Evolutionary conservation across 2,113 vertebrate genomes (phyloP).

Genomic region (Marmota monax): DNA sequence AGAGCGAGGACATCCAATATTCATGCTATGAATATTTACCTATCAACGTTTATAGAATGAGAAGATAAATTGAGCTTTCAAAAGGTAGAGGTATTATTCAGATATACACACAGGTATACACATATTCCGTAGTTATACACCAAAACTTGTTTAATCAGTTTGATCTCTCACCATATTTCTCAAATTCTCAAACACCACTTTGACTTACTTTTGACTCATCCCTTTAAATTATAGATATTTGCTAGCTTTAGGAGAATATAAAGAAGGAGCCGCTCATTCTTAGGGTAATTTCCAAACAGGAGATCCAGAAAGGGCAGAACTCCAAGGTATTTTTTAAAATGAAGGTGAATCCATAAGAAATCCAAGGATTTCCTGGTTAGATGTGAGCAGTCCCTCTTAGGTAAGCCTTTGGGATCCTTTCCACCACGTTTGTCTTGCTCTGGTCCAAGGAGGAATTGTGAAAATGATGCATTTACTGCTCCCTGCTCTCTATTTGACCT

Average conservation of each 20-base stretch:
- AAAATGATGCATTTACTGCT: neutral
- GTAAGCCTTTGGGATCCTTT: neutral
- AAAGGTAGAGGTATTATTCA: neutral
- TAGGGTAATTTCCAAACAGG: neutral
- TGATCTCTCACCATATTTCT: neutral
- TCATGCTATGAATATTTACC: neutral
- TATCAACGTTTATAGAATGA: conserved; percentile 7
- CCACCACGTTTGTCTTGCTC: neutral
- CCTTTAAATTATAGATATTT: neutral
- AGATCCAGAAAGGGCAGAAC: neutral
- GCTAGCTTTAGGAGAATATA: neutral
- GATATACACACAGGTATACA: neutral
- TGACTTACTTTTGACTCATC: conserved; percentile 47
- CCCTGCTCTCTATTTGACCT: neutral
- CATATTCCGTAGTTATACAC: neutral
- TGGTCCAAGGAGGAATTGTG: neutral
- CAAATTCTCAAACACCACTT: neutral
- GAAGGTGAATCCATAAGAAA: neutral
- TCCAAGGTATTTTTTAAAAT: conserved; percentile 8
- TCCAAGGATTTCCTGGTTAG: neutral
- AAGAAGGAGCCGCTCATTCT: neutral
- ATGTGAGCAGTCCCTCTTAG: neutral
- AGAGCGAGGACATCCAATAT: neutral
- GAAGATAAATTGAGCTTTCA: neutral
- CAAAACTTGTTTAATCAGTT: conserved; percentile 25